Evolutionary conservation across 2,113 vertebrate genomes (phyloP).

Genomic region (Panthera leo): DNA sequence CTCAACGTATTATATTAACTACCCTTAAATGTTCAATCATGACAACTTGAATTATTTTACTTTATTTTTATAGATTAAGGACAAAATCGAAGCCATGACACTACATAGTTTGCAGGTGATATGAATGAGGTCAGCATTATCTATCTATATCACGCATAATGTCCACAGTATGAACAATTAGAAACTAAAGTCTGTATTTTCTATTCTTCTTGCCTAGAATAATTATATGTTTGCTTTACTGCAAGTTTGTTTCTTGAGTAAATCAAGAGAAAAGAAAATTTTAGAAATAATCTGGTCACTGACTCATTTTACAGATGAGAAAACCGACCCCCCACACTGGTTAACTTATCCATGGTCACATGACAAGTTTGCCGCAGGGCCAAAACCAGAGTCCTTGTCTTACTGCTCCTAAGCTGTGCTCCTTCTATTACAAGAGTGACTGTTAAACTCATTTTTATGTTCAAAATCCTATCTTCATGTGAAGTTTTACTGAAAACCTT

Average conservation of each 20-base stretch:
- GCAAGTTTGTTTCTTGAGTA: background rate
- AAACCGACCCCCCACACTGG: background rate
- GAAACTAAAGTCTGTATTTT: background rate
- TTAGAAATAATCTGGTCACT: background rate
- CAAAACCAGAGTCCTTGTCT: background rate
- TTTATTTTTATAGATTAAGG: background rate
- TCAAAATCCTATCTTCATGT: background rate
- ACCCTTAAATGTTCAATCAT: constrained; percentile 1
- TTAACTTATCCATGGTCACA: background rate
- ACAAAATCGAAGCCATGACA: background rate
- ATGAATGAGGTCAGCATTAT: background rate
- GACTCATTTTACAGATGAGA: background rate
- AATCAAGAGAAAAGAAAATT: background rate
- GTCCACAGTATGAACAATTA: background rate
- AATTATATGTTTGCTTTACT: background rate
- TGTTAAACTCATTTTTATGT: background rate
- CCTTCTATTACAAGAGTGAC: background rate
- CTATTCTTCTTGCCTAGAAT: background rate
- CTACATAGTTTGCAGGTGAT: background rate
- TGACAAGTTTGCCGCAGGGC: background rate
- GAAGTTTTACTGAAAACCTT: background rate
- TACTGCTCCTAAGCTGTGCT: background rate
- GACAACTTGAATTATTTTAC: background rate
- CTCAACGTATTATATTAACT: background rate
- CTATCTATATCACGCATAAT: background rate